Evolutionary conservation across 1,140 invertebrate genomes (phyloP), one percentile per base, ranked within the genome.

Genomic region (Episyrphus balteatus): DNA sequence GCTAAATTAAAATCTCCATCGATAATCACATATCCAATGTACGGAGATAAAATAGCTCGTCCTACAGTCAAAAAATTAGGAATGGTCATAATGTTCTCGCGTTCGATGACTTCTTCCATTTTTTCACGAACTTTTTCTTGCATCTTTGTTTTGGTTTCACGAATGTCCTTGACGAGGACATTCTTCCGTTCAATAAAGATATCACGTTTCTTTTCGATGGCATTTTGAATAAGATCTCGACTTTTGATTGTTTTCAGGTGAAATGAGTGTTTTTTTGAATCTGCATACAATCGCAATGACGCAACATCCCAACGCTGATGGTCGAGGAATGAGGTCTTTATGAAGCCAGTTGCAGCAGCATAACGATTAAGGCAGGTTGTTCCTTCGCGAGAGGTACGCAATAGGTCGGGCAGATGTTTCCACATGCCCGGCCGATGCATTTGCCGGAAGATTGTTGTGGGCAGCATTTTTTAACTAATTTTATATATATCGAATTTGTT

Each of bases 51-150:
- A 5, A 79, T 66, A 57, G 97, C 94, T 57, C 94, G 74, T 30
- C 81, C 74, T 10, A 89, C 70, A 65, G 89, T 95, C 38, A 97
- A 68, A 31, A 91, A 72, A 71, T 98, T 98, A 30, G 94, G 93
- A 54, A 98, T 75, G 1, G 93, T 98, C 67, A 86, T 85, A 48
- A 96, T 82, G 72, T 94, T 93, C 73, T 97, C 91, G 61, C 75
- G 83, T 68, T 81, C 77, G 50, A 82, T 78, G 19, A 81, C 77
- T 71, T 79, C 77, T 56, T 79, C 81, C 52, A 84, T 70, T 68
- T 76, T 74, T 62, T 80, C 78, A 42, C 75, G 74, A 30, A 79
- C 70, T 44, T 70, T 72, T 47, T 72, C 74, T 57, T 76, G 71
- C 11, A 77, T 74, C 56, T 80, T 81, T 38, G 77, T 70, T 57